Conservation (phyloP, 2,113 vertebrate species). For the Hoplias malabaricus region DNA sequence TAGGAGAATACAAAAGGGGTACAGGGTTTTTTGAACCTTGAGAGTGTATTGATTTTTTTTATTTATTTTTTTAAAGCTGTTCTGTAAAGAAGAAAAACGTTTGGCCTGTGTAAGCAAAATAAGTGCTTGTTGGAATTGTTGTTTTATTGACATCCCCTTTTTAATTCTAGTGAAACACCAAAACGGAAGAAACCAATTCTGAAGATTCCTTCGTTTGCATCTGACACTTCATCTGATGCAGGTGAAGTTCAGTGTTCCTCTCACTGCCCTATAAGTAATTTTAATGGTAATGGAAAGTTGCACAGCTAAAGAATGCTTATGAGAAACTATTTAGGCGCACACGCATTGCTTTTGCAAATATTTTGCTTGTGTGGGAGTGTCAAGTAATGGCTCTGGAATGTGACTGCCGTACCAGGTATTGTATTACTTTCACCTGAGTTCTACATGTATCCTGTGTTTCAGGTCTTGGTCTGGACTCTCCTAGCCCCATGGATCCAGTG, state of each 20-base stretch:
- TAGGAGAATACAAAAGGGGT: too few relatives aligned
- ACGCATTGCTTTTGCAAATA: not conserved
- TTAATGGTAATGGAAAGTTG: not conserved
- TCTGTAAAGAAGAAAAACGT: too few relatives aligned
- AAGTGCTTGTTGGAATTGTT: too few relatives aligned
- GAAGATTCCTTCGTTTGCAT: slow-evolving; percentile 77
- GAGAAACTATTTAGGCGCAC: too few relatives aligned
- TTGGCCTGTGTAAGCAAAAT: too few relatives aligned
- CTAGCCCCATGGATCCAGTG: slow-evolving; percentile 72
- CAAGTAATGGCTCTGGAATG: not conserved
- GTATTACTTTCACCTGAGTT: not conserved
- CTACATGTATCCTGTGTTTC: not conserved
- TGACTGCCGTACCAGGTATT: not conserved
- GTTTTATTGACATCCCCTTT: too few relatives aligned
- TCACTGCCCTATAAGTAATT: not conserved
- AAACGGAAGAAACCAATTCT: slow-evolving; percentile 70
- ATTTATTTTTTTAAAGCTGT: too few relatives aligned
- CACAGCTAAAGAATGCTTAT: not conserved
- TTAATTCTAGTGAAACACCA: slow-evolving; percentile 76
- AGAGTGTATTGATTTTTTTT: too few relatives aligned
- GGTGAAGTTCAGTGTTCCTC: slow-evolving; percentile 67
- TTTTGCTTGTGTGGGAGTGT: not conserved
- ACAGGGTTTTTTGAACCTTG: too few relatives aligned
- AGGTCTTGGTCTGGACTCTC: slow-evolving; percentile 84
- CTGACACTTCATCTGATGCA: slow-evolving; percentile 84